Conservation (phyloP, 2,888 invertebrate genomes). For the Heliconius hortense region DNA sequence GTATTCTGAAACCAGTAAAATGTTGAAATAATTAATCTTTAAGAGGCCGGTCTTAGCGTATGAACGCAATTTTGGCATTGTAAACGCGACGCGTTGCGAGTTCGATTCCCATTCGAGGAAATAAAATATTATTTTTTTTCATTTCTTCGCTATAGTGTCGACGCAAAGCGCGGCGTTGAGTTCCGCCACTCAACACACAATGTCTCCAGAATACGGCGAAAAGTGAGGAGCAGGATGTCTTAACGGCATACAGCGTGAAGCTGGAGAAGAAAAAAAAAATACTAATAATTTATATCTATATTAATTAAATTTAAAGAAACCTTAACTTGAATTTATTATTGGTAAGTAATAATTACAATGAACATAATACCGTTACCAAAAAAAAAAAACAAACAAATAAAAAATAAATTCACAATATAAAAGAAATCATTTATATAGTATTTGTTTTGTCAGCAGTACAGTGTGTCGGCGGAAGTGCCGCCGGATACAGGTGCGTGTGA, state of each 20-base stretch:
- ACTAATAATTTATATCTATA: too few relatives aligned
- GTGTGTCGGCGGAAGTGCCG: slow-evolving; percentile 50
- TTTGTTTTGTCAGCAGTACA: slow-evolving; percentile 30
- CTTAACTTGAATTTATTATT: not conserved
- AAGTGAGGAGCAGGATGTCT: not conserved
- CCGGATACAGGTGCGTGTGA: slow-evolving; percentile 65
- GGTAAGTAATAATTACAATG: not conserved
- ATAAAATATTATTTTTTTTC: not conserved
- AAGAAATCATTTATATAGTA: not conserved
- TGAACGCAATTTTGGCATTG: too few relatives aligned
- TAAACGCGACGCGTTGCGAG: not conserved
- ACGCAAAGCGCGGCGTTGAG: too few relatives aligned
- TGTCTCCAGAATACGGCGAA: not conserved
- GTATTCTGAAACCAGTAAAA: too few relatives aligned
- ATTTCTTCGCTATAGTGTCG: too few relatives aligned
- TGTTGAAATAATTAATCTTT: too few relatives aligned
- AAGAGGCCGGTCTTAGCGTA: too few relatives aligned
- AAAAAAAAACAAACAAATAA: not conserved
- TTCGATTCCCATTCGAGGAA: not conserved
- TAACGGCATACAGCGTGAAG: not conserved
- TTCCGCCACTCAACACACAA: too few relatives aligned
- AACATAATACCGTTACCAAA: not conserved
- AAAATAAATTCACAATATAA: not conserved
- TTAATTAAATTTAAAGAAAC: too few relatives aligned
- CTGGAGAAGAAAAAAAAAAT: too few relatives aligned